These are phyloP conservation scores for Thunnus thynnus DNA, from an alignment of 2,113 vertebrate species.

Conservation along the genomic window DNA sequence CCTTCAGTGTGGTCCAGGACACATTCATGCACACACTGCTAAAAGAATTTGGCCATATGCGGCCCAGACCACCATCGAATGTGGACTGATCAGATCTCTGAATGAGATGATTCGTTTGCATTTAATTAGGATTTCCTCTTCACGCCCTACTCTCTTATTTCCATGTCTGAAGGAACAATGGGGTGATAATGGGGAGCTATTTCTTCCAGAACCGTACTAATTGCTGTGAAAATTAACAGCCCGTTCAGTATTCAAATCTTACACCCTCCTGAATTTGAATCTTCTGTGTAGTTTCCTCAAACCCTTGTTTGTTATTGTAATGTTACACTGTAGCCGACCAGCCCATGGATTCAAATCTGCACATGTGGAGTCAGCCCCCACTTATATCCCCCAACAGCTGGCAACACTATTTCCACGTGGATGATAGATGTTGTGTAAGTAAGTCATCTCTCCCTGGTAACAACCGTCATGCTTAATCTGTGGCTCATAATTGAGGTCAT, in stretches of 20 bases:
- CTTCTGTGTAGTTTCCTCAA: not conserved
- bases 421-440: not conserved
- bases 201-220: not conserved
- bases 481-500: not conserved
- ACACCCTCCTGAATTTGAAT: not conserved
- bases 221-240: not conserved
- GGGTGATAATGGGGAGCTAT: not conserved
- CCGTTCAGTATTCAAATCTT: not conserved
- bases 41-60: no score
- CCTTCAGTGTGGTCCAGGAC: no score
- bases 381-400: not conserved
- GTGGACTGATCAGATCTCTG: not conserved
- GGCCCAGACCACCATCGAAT: no score
- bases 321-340: not conserved
- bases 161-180: not conserved
- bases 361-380: not conserved
- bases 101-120: slow-evolving; percentile 3
- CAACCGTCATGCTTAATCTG: not conserved
- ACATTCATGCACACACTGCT: no score
- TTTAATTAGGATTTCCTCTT: not conserved
- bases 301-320: not conserved
- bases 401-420: not conserved
- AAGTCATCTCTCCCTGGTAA: not conserved
- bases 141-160: not conserved
- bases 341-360: not conserved